A percentile compares a stretch with the other conserved stretches of the same genome.
These are phyloP conservation scores for Pocillopora grandis DNA, from an alignment of 92 coral and sea anemone genomes.

Conservation along the genomic window DNA sequence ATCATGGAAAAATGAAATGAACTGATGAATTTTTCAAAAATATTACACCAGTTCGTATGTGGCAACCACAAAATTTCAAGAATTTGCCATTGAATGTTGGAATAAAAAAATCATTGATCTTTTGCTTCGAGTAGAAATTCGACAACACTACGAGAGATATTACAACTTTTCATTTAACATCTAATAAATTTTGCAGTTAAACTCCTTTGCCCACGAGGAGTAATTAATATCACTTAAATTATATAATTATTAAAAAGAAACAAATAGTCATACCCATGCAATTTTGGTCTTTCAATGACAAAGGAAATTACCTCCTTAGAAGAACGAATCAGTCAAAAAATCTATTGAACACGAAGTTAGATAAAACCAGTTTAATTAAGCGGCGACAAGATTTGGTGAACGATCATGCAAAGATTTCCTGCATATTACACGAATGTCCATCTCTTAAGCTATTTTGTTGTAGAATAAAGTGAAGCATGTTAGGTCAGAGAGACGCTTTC, in stretches of 20 bases:
- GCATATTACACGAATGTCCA: background rate
- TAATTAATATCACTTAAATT: too few species aligned
- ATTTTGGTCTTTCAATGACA: background rate
- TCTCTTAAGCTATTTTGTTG: background rate
- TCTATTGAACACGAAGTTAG: background rate
- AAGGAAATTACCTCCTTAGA: background rate
- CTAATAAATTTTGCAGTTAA: too few species aligned
- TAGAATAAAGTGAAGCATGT: background rate
- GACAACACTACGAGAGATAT: too few species aligned
- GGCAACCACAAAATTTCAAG: slow-evolving; percentile 19
- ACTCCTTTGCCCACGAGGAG: too few species aligned
- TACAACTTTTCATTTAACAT: too few species aligned
- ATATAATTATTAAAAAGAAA: too few species aligned
- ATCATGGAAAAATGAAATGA: background rate
- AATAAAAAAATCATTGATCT: background rate
- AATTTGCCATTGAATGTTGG: background rate
- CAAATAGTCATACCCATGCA: background rate
- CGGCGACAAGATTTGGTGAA: background rate
- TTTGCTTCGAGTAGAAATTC: background rate
- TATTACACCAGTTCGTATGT: background rate
- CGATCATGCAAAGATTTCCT: background rate
- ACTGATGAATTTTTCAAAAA: background rate
- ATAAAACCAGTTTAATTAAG: background rate
- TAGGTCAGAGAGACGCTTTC: background rate
- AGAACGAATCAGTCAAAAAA: background rate